A percentile compares a stretch with the other conserved stretches of the same genome.
phyloP scores from a whole-genome alignment of 2,113 vertebrate genomes.

The Engraulis encrasicolus region DNA sequence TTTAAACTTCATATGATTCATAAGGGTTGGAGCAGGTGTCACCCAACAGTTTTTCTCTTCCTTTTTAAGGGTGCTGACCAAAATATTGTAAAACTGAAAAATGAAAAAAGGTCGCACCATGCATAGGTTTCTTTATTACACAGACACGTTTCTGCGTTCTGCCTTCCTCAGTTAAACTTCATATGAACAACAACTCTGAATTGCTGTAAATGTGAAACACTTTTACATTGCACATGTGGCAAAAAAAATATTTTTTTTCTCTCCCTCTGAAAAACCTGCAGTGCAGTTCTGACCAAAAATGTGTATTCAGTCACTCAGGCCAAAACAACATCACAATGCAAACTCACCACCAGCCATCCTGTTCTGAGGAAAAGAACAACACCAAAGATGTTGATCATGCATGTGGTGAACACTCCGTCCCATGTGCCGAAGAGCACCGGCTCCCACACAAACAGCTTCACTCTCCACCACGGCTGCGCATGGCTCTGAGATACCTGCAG shows the following conservation, averaged over 20 bases:
- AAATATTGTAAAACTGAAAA: too few species aligned
- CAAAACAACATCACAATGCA: background rate
- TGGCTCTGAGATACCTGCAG: constrained; percentile 78
- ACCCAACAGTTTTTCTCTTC: too few species aligned
- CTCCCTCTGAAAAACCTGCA: background rate
- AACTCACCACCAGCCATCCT: constrained; percentile 92
- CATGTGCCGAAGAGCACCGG: constrained; percentile 95
- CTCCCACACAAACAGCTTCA: constrained; percentile 93
- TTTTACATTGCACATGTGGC: background rate
- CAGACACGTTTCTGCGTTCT: too few species aligned
- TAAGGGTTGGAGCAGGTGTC: too few species aligned
- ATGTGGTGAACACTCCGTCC: constrained; percentile 98
- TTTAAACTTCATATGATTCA: too few species aligned
- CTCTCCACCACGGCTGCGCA: constrained; percentile 93
- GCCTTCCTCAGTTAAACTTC: too few species aligned
- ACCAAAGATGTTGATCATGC: constrained; percentile 99
- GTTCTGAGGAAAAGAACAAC: constrained; percentile 96
- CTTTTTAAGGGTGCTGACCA: too few species aligned
- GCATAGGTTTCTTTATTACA: too few species aligned
- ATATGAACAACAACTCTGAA: too few species aligned
- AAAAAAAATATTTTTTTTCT: background rate
- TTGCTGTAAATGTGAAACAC: background rate
- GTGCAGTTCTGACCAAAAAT: background rate
- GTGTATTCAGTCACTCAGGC: background rate
- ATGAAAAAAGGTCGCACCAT: too few species aligned